These are phyloP conservation scores for Brienomyrus longianalis DNA, from an alignment of 2,113 vertebrate genomes.

Conservation along the genomic window DNA sequence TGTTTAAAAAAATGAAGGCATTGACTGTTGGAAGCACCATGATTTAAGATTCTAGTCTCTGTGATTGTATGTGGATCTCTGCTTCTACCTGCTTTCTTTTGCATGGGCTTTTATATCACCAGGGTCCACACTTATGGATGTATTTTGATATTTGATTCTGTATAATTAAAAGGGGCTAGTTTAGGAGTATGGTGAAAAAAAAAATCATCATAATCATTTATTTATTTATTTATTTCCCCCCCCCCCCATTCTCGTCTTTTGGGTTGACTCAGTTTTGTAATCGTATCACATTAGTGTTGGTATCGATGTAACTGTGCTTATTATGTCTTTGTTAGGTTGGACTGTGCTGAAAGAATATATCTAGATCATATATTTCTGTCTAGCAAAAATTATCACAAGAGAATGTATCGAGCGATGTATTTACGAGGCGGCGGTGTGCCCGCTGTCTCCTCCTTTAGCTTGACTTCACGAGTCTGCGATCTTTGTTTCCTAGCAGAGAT, in stretches of 20 bases:
- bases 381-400: slow-evolving; percentile 36
- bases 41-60: slow-evolving; percentile 34
- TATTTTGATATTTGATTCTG: slow-evolving; percentile 32
- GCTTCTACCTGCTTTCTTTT: slow-evolving; percentile 31
- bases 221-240: slow-evolving; percentile 11
- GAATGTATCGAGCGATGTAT: slow-evolving; percentile 40
- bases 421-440: slow-evolving; percentile 31
- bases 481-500: slow-evolving; percentile 37
- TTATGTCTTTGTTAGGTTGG: slow-evolving; percentile 60
- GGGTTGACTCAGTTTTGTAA: slow-evolving; percentile 23
- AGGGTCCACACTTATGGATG: slow-evolving; percentile 45
- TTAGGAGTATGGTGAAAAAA: slow-evolving; percentile 38
- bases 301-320: slow-evolving; percentile 47
- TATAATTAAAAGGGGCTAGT: slow-evolving; percentile 38
- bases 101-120: slow-evolving; percentile 58
- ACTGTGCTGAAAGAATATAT: slow-evolving; percentile 53
- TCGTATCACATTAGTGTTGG: slow-evolving; percentile 44
- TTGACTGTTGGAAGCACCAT: slow-evolving; percentile 68
- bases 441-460: slow-evolving; percentile 32
- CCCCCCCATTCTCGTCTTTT: slow-evolving; percentile 2
- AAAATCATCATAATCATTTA: slow-evolving; percentile 14
- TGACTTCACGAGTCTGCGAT: slow-evolving; percentile 34
- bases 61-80: slow-evolving; percentile 44
- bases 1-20: slow-evolving; percentile 58
- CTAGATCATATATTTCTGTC: slow-evolving; percentile 51